Percentiles rank a stretch among this genome's conserved stretches.
Conservation (phyloP, 2,888 invertebrate species). For the Therioaphis trifolii region DNA sequence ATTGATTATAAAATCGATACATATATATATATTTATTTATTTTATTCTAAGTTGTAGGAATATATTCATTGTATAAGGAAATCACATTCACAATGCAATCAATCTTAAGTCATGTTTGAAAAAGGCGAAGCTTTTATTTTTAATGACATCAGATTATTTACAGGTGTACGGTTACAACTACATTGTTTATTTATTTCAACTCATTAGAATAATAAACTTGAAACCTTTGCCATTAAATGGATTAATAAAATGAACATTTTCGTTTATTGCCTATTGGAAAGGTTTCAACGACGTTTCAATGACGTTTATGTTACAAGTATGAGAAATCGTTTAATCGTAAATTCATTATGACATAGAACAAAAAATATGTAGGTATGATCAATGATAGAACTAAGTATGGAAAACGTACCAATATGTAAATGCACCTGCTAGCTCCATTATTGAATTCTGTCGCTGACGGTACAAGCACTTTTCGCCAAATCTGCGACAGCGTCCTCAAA, state of each 20-base stretch:
- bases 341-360: too few species aligned
- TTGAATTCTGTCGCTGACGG: slow-evolving; percentile 79
- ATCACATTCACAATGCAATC: background rate
- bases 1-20: too few species aligned
- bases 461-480: slow-evolving; percentile 76
- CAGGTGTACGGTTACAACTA: background rate
- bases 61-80: background rate
- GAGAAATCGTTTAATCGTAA: too few species aligned
- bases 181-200: background rate
- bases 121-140: background rate
- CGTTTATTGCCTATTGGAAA: background rate
- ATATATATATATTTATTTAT: too few species aligned
- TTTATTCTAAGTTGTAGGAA: too few species aligned
- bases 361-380: background rate
- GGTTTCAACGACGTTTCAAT: background rate
- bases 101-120: background rate
- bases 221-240: background rate
- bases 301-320: too few species aligned
- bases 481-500: slow-evolving; percentile 75
- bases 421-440: slow-evolving; percentile 79
- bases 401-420: slow-evolving; percentile 68
- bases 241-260: background rate
- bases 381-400: background rate
- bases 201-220: background rate
- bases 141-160: background rate